Evolutionary conservation across 2,113 vertebrate genomes (phyloP), one percentile per base, ranked within the genome.

Genomic region (Lynx canadensis): DNA sequence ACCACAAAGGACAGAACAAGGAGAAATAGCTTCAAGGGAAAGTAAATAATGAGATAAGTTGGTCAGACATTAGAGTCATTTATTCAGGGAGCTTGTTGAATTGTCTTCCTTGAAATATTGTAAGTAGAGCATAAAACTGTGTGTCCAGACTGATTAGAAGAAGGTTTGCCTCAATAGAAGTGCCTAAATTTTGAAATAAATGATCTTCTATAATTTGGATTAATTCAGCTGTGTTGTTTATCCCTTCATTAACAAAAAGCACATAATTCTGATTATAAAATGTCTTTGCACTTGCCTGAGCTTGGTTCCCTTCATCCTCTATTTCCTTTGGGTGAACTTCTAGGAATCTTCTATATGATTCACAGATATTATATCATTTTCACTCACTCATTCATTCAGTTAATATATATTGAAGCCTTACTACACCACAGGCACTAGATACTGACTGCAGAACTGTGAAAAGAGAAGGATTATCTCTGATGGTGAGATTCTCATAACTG

Each of bases 21-120:
- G 96, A 97, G 79, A 95, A 97, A 88, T 76, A 90, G 36, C 90
- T 97, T 96, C 87, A 93, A 97, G 86, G 97, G 76, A 96, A 97
- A 95, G 68, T 36, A 97, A 73, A 52, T 97, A 96, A 95, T 97
- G 89, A 91, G 89, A 74, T 89, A 94, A 94, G 89, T 81, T 97
- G 60, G 87, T 89, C 89, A 94, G 82, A 95, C 94, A 94, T 97
- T 97, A 95, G 27, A 97, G 55, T 92, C 71, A 89, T 95, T 96
- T 96, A 92, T 85, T 97, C 41, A 91, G 38, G 41, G n/a, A 88
- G 60, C 76, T 94, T 91, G 94, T 15, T 97, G 95, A 97, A 93
- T 69, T 52, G 91, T 95, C 29, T 97, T 89, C 5, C 38, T 79
- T 96, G 65, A 96, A 94, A 89, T 93, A 97, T 95, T 94, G 95